A percentile compares a stretch with the other conserved stretches of the same genome.
These are phyloP conservation scores for Rosalia funebris DNA, from an alignment of 2,888 invertebrate genomes.

Conservation along the genomic window DNA sequence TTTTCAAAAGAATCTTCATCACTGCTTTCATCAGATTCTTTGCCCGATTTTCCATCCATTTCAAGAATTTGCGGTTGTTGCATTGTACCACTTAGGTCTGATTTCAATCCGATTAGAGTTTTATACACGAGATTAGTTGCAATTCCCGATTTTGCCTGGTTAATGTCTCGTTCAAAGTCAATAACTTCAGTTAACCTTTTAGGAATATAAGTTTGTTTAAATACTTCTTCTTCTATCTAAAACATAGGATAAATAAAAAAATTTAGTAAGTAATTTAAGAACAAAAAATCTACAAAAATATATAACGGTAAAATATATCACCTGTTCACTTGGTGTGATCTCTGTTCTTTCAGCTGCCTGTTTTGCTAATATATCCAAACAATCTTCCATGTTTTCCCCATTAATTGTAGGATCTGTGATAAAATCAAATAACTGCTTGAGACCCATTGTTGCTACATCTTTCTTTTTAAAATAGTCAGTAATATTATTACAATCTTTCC, in stretches of 20 bases:
- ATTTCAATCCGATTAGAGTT: slow-evolving; percentile 85
- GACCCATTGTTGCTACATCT: slow-evolving; percentile 89
- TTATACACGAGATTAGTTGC: slow-evolving; percentile 82
- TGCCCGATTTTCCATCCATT: slow-evolving; percentile 47
- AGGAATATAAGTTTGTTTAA: slow-evolving; percentile 93
- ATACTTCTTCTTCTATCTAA: slow-evolving; percentile 87
- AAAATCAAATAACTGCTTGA: slow-evolving; percentile 94
- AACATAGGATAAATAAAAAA: slow-evolving; percentile 40
- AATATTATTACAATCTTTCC: slow-evolving; percentile 95
- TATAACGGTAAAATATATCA: too few relatives aligned
- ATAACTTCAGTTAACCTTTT: slow-evolving; percentile 90
- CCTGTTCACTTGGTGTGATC: slow-evolving; percentile 76
- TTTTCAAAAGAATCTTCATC: slow-evolving; percentile 55
- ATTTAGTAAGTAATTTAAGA: too few relatives aligned
- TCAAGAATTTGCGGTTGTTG: slow-evolving; percentile 73
- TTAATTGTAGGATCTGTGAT: slow-evolving; percentile 92
- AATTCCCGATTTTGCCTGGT: slow-evolving; percentile 79
- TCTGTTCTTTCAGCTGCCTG: slow-evolving; percentile 73
- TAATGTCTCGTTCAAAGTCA: slow-evolving; percentile 87
- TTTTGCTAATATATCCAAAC: slow-evolving; percentile 78
- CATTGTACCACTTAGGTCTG: slow-evolving; percentile 79
- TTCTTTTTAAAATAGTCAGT: slow-evolving; percentile 90
- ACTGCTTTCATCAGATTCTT: slow-evolving; percentile 52
- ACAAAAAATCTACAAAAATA: too few relatives aligned
- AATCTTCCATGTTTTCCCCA: slow-evolving; percentile 82